Conservation (phyloP, 1,140 invertebrate genomes). For the Trachymyrmex cornetzi region DNA sequence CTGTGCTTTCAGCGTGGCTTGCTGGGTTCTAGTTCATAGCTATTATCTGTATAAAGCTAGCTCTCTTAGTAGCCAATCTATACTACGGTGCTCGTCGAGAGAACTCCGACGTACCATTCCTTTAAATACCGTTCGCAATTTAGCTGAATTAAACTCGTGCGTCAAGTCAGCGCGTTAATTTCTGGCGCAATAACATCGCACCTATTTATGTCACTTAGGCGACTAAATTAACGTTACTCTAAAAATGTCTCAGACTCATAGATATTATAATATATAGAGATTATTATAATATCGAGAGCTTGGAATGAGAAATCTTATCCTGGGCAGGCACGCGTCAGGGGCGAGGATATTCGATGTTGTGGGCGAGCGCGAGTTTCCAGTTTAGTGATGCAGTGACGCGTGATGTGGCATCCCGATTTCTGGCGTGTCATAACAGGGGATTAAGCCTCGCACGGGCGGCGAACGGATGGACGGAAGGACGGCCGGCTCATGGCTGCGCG, state of each 20-base stretch:
- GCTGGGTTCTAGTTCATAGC: conserved; percentile 51
- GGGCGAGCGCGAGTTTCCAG: background rate
- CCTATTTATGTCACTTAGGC: background rate
- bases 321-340: background rate
- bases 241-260: background rate
- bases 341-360: background rate
- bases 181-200: background rate
- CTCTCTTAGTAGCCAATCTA: conserved; percentile 25
- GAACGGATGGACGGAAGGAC: conserved; percentile 51
- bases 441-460: conserved; percentile 72
- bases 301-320: background rate
- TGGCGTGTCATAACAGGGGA: conserved; percentile 82
- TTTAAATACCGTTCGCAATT: conserved; percentile 29
- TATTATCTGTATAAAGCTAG: conserved; percentile 52
- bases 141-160: conserved; percentile 1
- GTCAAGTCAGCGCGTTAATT: conserved; percentile 1
- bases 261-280: no score
- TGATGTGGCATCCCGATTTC: conserved; percentile 70
- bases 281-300: background rate
- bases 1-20: conserved; percentile 54
- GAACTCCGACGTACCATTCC: conserved; percentile 6
- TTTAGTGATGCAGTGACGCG: conserved; percentile 18
- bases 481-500: conserved; percentile 80
- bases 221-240: conserved; percentile 19
- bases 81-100: background rate